These are phyloP conservation scores for Eleginops maclovinus DNA, from an alignment of 2,113 vertebrate genomes.

Conservation along the genomic window DNA sequence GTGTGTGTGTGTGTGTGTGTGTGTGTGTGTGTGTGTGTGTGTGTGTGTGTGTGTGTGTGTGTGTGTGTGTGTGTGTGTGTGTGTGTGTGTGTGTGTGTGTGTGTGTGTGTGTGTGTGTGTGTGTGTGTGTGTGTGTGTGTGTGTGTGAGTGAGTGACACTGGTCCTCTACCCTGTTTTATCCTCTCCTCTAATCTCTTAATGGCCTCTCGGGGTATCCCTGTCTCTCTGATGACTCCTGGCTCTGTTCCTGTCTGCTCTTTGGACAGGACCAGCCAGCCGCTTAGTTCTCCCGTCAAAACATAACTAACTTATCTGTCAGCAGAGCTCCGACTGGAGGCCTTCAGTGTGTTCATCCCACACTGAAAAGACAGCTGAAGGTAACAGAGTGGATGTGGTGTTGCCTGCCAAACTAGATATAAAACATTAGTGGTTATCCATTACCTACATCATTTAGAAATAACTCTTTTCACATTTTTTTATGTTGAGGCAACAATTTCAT, in stretches of 20 bases:
- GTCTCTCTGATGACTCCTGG: constrained; percentile 29
- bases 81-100: constrained; percentile 24
- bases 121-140: constrained; percentile 19
- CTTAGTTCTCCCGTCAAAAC: constrained; percentile 58
- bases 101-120: constrained; percentile 19
- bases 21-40: constrained; percentile 15
- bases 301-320: constrained; percentile 20
- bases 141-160: constrained; percentile 34
- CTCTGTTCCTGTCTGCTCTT: constrained; percentile 18
- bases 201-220: constrained; percentile 51
- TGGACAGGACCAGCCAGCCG: constrained; percentile 13
- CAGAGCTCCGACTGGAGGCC: neutral
- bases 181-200: constrained; percentile 69
- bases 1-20: constrained; percentile 26
- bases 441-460: too few species aligned
- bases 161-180: constrained; percentile 5
- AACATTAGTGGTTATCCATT: too few species aligned
- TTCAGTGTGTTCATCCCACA: constrained; percentile 19
- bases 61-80: constrained; percentile 16
- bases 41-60: constrained; percentile 26
- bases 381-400: neutral
- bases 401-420: neutral
- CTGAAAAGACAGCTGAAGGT: neutral
- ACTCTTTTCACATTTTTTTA: too few species aligned
- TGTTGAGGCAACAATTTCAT: too few species aligned